Conservation (phyloP, 2,888 invertebrate genomes). For the Oxytorus armatus region DNA sequence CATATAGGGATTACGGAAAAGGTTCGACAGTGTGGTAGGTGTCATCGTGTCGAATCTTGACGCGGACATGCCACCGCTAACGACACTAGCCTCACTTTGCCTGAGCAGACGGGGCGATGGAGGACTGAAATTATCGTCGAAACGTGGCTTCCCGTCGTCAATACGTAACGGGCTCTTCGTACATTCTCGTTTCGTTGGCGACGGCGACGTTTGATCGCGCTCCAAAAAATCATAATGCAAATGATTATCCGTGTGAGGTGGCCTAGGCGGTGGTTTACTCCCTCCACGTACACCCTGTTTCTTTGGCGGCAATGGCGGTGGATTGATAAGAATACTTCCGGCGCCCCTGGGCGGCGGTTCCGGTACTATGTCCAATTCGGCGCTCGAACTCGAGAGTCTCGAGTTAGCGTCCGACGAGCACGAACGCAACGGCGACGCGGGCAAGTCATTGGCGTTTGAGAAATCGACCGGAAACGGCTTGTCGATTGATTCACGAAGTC, state of each 20-base stretch:
- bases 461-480: slow-evolving; percentile 82
- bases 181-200: slow-evolving; percentile 72
- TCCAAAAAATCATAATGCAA: slow-evolving; percentile 86
- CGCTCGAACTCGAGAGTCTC: slow-evolving; percentile 81
- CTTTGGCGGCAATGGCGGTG: slow-evolving; percentile 91
- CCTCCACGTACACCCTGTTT: slow-evolving; percentile 87
- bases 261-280: slow-evolving; percentile 87
- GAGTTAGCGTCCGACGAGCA: slow-evolving; percentile 81
- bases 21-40: slow-evolving; percentile 77
- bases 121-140: slow-evolving; percentile 82
- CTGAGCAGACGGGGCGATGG: slow-evolving; percentile 67
- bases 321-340: slow-evolving; percentile 88
- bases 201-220: slow-evolving; percentile 82
- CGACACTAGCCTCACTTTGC: slow-evolving; percentile 1
- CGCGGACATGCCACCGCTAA: slow-evolving; percentile 64
- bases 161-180: slow-evolving; percentile 70
- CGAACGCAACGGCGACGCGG: slow-evolving; percentile 79
- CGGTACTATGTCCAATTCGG: slow-evolving; percentile 85
- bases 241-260: slow-evolving; percentile 86
- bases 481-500: slow-evolving; percentile 75
- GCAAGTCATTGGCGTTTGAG: slow-evolving; percentile 75
- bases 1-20: slow-evolving; percentile 76
- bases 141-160: slow-evolving; percentile 71
- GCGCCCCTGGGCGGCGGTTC: slow-evolving; percentile 90
- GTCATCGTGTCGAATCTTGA: slow-evolving; percentile 80